Conservation (phyloP, 1,140 invertebrate genomes). For the roundworm (Caenorhabditis elegans) region DNA sequence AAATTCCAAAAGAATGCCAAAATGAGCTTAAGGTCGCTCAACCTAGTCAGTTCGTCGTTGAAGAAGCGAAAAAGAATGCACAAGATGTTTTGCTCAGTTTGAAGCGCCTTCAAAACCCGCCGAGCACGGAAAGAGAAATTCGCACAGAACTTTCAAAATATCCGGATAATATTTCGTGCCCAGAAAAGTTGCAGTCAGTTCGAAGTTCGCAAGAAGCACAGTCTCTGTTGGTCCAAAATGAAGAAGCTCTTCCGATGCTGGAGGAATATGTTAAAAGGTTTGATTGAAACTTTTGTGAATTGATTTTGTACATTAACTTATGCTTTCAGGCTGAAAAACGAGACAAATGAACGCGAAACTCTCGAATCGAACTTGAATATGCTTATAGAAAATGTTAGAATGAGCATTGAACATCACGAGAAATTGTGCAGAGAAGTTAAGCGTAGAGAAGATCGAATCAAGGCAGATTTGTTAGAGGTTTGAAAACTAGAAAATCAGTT, state of each 20-base stretch:
- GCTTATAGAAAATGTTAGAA: slow-evolving; percentile 25
- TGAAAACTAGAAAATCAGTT: not conserved
- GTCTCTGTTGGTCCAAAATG: slow-evolving; percentile 43
- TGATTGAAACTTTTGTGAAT: not conserved
- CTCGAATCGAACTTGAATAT: slow-evolving; percentile 26
- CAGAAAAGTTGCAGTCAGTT: slow-evolving; percentile 44
- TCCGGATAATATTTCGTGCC: slow-evolving; percentile 57
- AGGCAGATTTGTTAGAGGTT: slow-evolving; percentile 20
- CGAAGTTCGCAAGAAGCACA: slow-evolving; percentile 43
- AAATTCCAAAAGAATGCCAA: too few relatives aligned
- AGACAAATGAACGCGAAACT: slow-evolving; percentile 23
- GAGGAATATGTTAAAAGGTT: slow-evolving; percentile 40
- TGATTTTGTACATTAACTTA: not conserved
- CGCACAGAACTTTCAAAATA: slow-evolving; percentile 31
- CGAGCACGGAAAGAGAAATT: slow-evolving; percentile 29
- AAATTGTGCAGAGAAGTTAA: slow-evolving; percentile 28
- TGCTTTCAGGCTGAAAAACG: not conserved
- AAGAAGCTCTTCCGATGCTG: slow-evolving; percentile 2
- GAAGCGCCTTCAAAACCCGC: slow-evolving; percentile 19
- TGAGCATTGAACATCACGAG: slow-evolving; percentile 21
- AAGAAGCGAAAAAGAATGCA: slow-evolving; percentile 25
- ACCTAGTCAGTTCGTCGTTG: not conserved
- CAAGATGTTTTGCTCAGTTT: not conserved
- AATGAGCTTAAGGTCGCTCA: not conserved
- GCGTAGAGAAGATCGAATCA: slow-evolving; percentile 26